phyloP scores from a whole-genome alignment of 2,113 vertebrate genomes.

The Gadus chalcogrammus region DNA sequence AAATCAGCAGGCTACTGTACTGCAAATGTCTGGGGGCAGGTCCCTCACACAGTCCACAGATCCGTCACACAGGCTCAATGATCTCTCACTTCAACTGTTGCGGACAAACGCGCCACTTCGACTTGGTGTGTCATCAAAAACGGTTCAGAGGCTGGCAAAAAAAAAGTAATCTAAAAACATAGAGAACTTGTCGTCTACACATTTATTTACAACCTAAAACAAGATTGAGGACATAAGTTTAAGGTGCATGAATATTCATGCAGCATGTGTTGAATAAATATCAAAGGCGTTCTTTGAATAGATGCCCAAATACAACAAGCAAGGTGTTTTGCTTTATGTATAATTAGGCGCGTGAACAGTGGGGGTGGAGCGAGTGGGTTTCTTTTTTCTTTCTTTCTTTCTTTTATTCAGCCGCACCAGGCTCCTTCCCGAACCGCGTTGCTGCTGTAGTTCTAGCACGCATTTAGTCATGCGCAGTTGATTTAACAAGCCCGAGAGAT shows the following conservation, averaged over 20 bases:
- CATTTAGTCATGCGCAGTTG: slow-evolving; percentile 29
- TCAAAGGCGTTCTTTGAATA: slow-evolving; percentile 67
- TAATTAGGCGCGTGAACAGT: slow-evolving; percentile 45
- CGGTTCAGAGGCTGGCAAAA: neutral
- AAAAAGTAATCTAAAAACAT: slow-evolving; percentile 4
- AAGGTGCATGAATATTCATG: slow-evolving; percentile 60
- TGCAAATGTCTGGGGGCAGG: slow-evolving; percentile 69
- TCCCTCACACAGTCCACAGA: slow-evolving; percentile 55
- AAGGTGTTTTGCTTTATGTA: slow-evolving; percentile 45
- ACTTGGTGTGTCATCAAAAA: too few relatives aligned
- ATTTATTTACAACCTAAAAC: slow-evolving; percentile 39
- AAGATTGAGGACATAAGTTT: slow-evolving; percentile 57
- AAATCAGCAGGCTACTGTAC: slow-evolving; percentile 68
- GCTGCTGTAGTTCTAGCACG: too few relatives aligned
- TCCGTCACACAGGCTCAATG: slow-evolving; percentile 49
- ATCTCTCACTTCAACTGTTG: slow-evolving; percentile 41
- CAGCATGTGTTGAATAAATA: slow-evolving; percentile 66
- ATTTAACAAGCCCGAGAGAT: slow-evolving; percentile 56
- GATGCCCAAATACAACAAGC: slow-evolving; percentile 50
- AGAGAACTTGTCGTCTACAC: slow-evolving; percentile 2
- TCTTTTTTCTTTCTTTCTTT: neutral
- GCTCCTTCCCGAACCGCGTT: too few relatives aligned
- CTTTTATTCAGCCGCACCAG: slow-evolving; percentile 17
- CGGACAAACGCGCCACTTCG: neutral
- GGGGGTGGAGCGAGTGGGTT: slow-evolving; percentile 29